Evolutionary conservation across 2,113 vertebrate species (phyloP), one percentile per base, ranked within the genome.

Genomic region (Myiagra hebetior): DNA sequence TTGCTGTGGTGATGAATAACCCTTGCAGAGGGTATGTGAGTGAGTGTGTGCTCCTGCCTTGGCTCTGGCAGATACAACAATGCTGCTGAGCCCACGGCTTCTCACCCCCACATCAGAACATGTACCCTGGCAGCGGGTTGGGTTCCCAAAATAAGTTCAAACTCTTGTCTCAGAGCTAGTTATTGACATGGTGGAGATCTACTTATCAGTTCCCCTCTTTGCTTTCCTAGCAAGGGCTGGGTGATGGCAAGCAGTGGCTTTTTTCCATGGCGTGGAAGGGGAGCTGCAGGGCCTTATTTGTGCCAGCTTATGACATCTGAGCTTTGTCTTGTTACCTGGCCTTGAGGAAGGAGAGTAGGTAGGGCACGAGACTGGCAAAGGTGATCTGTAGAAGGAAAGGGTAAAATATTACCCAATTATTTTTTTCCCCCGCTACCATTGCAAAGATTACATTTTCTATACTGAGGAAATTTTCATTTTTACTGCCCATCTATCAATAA

Each of bases 1-100:
- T 97, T 97, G 91, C 96, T 95, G 94, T 97, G 96, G 97, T 73
- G 93, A 98, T 94, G 89, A 97, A 96, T 93, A 63, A 81, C 60
- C 93, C 63, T 56, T 39, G 50, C 2, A 4, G 87, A 65, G 89
- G 73, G 68, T 15, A 82, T 74, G 90, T 72, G 86, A 93, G 84
- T n/a, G 41, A 18, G 63, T 17, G 86, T 33, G 92, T 21, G 11
- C 16, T 37, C 18, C 67, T 87, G 92, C 87, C 64, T 23, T 15
- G 67, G 60, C 70, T 88, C 80, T 81, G 59, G 20, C 47, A 6
- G 31, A 17, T 64, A 33, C 79, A 84, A 50, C 72, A 27, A 10
- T 1, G 57, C 56, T 46, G 69, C 52, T 15, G 55, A 37, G 70
- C 56, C 30, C 84, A 8, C 2, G 1, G 67, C 64, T 92, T 73